These are phyloP conservation scores for Ruditapes philippinarum DNA, from an alignment of 1,140 invertebrate species.

Conservation along the genomic window DNA sequence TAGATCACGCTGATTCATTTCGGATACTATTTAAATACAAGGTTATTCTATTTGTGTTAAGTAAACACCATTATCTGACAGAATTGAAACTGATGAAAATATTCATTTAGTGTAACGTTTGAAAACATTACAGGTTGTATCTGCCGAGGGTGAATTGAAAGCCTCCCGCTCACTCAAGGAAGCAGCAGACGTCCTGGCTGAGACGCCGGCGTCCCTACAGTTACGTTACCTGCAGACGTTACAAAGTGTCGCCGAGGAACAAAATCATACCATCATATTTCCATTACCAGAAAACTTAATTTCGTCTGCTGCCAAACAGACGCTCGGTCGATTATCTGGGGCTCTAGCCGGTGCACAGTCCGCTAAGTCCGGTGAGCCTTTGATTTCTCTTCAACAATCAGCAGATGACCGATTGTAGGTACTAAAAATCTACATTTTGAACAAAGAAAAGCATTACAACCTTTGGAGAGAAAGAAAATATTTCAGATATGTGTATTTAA, in stretches of 20 bases:
- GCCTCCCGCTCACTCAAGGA: slow-evolving; percentile 43
- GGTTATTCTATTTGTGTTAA: too few relatives aligned
- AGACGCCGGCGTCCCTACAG: slow-evolving; percentile 44
- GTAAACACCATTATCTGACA: too few relatives aligned
- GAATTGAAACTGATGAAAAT: too few relatives aligned
- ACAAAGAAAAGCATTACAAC: too few relatives aligned
- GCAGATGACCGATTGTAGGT: background rate
- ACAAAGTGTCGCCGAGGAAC: slow-evolving; percentile 40
- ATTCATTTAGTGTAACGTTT: too few relatives aligned
- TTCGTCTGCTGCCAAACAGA: background rate
- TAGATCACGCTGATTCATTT: too few relatives aligned
- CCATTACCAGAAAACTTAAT: slow-evolving; percentile 16
- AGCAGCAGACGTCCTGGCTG: slow-evolving; percentile 40
- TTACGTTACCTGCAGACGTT: slow-evolving; percentile 51
- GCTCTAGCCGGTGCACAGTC: background rate
- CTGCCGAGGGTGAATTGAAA: slow-evolving; percentile 54
- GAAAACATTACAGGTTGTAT: slow-evolving; percentile 6
- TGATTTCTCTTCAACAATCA: background rate
- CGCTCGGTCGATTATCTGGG: background rate
- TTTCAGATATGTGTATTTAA: too few relatives aligned
- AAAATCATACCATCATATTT: slow-evolving; percentile 48
- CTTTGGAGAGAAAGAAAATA: too few relatives aligned
- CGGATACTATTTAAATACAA: too few relatives aligned
- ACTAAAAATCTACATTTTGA: too few relatives aligned
- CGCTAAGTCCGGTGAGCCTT: background rate